Conservation (phyloP, 2,888 invertebrate genomes). For the Tupiocoris notatus region DNA sequence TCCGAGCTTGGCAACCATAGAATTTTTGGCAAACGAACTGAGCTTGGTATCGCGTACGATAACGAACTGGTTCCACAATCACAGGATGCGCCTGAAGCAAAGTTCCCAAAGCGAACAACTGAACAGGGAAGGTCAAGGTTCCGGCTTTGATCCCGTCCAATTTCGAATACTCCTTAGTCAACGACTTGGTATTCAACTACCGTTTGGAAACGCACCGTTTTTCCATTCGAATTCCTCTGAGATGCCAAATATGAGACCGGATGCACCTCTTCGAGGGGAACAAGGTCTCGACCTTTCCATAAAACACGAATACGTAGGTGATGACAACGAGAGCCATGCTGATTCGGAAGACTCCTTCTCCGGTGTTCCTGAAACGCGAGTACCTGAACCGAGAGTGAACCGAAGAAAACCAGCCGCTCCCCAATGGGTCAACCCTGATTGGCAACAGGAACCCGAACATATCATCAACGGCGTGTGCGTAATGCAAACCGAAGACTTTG, state of each 20-base stretch:
- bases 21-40: conserved; percentile 88
- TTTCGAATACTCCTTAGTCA: conserved; percentile 86
- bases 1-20: conserved; percentile 93
- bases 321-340: conserved; percentile 67
- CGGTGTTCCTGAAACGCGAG: conserved; percentile 50
- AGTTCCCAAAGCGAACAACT: conserved; percentile 70
- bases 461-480: conserved; percentile 93
- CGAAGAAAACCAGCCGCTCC: conserved; percentile 93
- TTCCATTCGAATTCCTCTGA: conserved; percentile 70
- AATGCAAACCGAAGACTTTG: conserved; percentile 69
- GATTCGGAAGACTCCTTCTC: conserved; percentile 50
- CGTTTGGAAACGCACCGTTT: conserved; percentile 69
- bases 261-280: conserved; percentile 62
- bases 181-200: conserved; percentile 76
- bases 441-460: conserved; percentile 77
- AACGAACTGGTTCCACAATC: conserved; percentile 99
- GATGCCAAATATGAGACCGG: conserved; percentile 70
- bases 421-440: conserved; percentile 95
- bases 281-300: conserved; percentile 81
- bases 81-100: conserved; percentile 95
- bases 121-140: conserved; percentile 53
- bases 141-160: conserved; percentile 85
- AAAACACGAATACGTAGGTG: conserved; percentile 72
- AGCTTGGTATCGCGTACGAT: conserved; percentile 92
- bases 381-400: conserved; percentile 57